A percentile compares a stretch with the other conserved stretches of the same genome.
Evolutionary conservation across 2,113 vertebrate genomes (phyloP).

Genomic region (Tyto alba): DNA sequence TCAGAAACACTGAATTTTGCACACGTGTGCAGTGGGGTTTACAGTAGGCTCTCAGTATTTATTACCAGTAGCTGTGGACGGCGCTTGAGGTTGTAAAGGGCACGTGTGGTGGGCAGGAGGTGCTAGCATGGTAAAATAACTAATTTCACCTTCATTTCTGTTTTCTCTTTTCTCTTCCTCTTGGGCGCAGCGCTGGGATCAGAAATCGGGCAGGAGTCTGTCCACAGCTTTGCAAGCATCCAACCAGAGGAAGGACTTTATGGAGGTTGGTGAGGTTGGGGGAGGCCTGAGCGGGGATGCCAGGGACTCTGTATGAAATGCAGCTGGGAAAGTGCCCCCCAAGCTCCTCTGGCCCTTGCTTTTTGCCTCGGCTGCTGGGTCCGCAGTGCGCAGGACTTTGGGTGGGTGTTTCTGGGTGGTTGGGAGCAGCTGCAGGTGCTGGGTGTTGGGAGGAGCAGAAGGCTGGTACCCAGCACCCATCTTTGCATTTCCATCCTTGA

Average conservation of each 20-base stretch:
- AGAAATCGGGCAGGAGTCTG: conserved; percentile 85
- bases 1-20: not conserved
- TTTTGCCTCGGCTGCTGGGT: not conserved
- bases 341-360: not conserved
- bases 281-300: not conserved
- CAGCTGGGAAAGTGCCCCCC: not conserved
- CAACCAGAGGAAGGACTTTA: conserved; percentile 95
- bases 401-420: not conserved
- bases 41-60: not conserved
- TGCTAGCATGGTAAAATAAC: not conserved
- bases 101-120: not conserved
- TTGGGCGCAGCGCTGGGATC: conserved; percentile 87
- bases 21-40: fast-evolving
- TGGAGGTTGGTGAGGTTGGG: conserved; percentile 82
- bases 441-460: not conserved
- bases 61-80: not conserved
- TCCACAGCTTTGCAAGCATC: conserved; percentile 88
- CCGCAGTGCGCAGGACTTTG: not conserved
- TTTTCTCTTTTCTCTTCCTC: not conserved
- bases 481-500: not conserved
- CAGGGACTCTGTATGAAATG: not conserved
- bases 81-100: not conserved
- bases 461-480: not conserved
- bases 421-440: not conserved
- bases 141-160: not conserved